A percentile compares a stretch with the other conserved stretches of the same genome.
Evolutionary conservation across 53 echinoderm and acorn worm genomes (phyloP).

Genomic region (Temnopleurus reevesii): DNA sequence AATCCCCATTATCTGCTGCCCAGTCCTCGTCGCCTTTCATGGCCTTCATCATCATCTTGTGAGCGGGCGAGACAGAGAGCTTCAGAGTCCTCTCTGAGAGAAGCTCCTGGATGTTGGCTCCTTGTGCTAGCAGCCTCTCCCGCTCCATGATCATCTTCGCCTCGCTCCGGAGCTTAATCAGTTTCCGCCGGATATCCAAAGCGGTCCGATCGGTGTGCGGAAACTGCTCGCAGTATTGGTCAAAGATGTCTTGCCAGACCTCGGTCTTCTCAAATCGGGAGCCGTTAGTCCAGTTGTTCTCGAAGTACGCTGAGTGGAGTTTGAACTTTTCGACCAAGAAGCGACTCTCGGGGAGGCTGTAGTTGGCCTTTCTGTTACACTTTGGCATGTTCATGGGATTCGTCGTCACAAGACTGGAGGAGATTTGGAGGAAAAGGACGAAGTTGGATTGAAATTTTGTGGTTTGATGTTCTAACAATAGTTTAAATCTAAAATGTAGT

Average conservation of each 20-base stretch:
- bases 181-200: not conserved
- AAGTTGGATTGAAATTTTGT: not conserved
- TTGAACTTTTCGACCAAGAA: slow-evolving; percentile 10
- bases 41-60: slow-evolving; percentile 43
- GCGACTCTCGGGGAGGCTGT: not conserved
- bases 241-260: slow-evolving; percentile 40
- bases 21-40: not conserved
- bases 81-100: not conserved
- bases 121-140: slow-evolving; percentile 3
- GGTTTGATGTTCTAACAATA: too few relatives aligned
- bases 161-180: slow-evolving; percentile 34
- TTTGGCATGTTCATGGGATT: not conserved
- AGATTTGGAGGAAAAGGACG: not conserved
- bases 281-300: not conserved
- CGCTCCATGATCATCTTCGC: slow-evolving; percentile 31
- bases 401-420: not conserved
- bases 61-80: not conserved
- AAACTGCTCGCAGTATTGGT: slow-evolving; percentile 12
- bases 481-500: too few relatives aligned
- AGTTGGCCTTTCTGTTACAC: slow-evolving; percentile 23
- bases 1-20: not conserved
- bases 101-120: slow-evolving; percentile 18
- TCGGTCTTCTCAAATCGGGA: slow-evolving; percentile 22
- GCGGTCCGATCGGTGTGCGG: slow-evolving; percentile 9
- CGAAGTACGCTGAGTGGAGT: not conserved